phyloP scores from a whole-genome alignment of 2,888 invertebrate species.

The Acanthococcus lagerstroemiae region DNA sequence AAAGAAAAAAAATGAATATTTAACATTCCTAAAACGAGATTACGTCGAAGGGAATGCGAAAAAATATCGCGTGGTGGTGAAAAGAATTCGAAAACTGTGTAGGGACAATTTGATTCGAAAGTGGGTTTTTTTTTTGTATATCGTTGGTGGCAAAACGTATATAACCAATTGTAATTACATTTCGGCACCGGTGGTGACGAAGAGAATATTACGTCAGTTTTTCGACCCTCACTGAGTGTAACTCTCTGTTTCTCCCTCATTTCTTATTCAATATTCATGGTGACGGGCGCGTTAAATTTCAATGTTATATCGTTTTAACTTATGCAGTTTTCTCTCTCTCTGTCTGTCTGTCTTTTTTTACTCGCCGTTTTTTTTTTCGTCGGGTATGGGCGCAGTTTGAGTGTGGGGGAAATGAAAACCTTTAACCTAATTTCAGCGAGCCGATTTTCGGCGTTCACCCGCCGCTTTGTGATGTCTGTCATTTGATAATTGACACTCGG shows the following conservation, averaged over 20 bases:
- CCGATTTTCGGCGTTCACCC: conserved; percentile 2
- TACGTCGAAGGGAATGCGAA: not conserved
- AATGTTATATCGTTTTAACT: conserved; percentile 25
- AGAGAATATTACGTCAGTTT: conserved; percentile 23
- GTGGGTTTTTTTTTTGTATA: conserved; percentile 11
- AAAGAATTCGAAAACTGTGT: not conserved
- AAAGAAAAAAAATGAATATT: not conserved
- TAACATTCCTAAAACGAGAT: not conserved
- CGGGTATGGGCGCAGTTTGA: not conserved
- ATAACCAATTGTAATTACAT: conserved; percentile 30
- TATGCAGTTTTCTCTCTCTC: conserved; percentile 14
- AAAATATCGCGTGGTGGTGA: not conserved
- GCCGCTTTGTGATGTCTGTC: conserved; percentile 11
- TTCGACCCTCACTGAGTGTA: conserved; percentile 5
- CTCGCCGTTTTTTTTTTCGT: not conserved
- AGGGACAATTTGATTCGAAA: conserved; percentile 17
- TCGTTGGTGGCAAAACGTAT: conserved; percentile 19
- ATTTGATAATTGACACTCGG: conserved; percentile 28
- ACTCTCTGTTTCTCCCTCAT: conserved; percentile 13
- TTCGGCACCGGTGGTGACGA: conserved; percentile 8
- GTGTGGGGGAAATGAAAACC: conserved; percentile 1
- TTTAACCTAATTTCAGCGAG: conserved; percentile 27
- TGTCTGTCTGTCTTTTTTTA: not conserved
- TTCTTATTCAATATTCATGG: conserved; percentile 31
- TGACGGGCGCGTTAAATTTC: conserved; percentile 16